Percentiles rank a stretch among this genome's conserved stretches.
Conservation (phyloP, 2,113 vertebrate species). For the Corydoras sp. region DNA sequence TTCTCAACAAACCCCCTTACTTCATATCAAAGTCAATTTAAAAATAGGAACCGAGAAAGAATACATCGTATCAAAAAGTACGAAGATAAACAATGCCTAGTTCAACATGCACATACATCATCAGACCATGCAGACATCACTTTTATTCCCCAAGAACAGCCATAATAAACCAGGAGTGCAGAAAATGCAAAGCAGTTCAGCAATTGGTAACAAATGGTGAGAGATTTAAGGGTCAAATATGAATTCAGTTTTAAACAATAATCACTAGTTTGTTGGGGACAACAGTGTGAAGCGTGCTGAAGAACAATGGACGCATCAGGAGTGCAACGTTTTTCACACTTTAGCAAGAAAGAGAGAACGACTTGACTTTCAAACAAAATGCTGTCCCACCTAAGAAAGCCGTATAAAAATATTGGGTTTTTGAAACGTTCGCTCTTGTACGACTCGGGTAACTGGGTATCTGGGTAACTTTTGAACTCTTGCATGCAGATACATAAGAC, state of each 20-base stretch:
- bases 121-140: slow-evolving; percentile 89
- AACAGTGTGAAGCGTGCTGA: slow-evolving; percentile 24
- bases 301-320: slow-evolving; percentile 37
- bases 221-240: slow-evolving; percentile 47
- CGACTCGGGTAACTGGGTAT: slow-evolving; percentile 26
- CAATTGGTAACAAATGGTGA: slow-evolving; percentile 70
- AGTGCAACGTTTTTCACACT: slow-evolving; percentile 38
- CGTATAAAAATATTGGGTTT: slow-evolving; percentile 36
- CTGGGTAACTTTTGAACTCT: slow-evolving; percentile 48
- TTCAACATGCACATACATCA: slow-evolving; percentile 86
- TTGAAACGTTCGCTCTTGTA: slow-evolving; percentile 37
- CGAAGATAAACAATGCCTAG: slow-evolving; percentile 73
- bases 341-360: slow-evolving; percentile 20
- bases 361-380: slow-evolving; percentile 13
- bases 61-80: slow-evolving; percentile 94
- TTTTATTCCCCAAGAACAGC: slow-evolving; percentile 72
- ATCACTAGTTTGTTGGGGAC: slow-evolving; percentile 45
- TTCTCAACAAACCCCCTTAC: slow-evolving; percentile 75
- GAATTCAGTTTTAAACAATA: slow-evolving; percentile 47
- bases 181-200: slow-evolving; percentile 63
- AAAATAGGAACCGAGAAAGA: slow-evolving; percentile 84
- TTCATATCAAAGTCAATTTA: slow-evolving; percentile 92
- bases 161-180: slow-evolving; percentile 75
- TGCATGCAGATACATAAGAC: slow-evolving; percentile 65
- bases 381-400: slow-evolving; percentile 1